phyloP scores from a whole-genome alignment of 1,140 invertebrate species.

The Sweltsa coloradensis region DNA sequence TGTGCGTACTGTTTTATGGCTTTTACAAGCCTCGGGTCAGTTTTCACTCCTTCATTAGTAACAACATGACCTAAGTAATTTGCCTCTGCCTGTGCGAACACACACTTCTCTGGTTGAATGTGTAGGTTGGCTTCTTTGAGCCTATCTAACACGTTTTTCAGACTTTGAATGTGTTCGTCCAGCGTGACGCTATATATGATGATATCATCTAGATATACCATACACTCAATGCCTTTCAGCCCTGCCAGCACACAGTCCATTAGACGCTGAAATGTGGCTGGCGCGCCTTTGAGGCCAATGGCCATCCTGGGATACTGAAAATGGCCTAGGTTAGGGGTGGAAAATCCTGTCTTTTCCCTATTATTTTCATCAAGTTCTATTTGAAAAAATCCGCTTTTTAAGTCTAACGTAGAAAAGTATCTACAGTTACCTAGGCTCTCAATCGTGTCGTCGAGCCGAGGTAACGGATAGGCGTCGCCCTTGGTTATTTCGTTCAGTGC shows the following conservation, averaged over 20 bases:
- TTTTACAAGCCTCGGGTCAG: constrained; percentile 13
- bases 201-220: constrained; percentile 33
- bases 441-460: constrained; percentile 30
- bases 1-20: constrained; percentile 11
- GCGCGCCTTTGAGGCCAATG: constrained; percentile 30
- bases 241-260: constrained; percentile 29
- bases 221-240: constrained; percentile 20
- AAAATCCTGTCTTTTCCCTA: constrained; percentile 28
- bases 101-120: too few species aligned
- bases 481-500: constrained; percentile 19
- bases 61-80: constrained; percentile 8
- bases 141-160: constrained; percentile 25
- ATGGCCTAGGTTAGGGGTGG: constrained; percentile 23
- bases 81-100: neutral
- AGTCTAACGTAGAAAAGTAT: constrained; percentile 29
- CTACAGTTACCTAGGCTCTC: constrained; percentile 22
- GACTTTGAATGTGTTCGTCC: constrained; percentile 21
- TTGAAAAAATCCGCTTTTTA: constrained; percentile 27
- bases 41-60: constrained; percentile 10
- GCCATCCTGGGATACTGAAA: constrained; percentile 27
- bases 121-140: constrained; percentile 19
- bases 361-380: constrained; percentile 23
- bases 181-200: too few species aligned
- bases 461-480: constrained; percentile 33
- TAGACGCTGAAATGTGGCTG: constrained; percentile 29